Base-by-base conservation (phyloP, 2,888 invertebrate genomes). In the Salpingus planirostris region DNA sequence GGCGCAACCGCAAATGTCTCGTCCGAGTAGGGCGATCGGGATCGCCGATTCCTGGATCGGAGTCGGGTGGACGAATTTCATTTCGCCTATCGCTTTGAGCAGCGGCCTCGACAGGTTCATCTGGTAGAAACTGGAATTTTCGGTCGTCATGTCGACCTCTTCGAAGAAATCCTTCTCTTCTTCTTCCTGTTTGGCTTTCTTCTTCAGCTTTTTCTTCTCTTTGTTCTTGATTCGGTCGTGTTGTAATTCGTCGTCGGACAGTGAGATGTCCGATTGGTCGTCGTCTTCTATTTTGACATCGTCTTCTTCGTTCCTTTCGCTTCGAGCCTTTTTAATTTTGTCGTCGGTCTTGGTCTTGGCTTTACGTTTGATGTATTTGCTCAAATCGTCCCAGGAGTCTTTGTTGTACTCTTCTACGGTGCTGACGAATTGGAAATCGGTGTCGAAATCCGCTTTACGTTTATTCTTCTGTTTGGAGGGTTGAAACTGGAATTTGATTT, bases 1-100 rank as follows among this genome's bases (percentile, higher is more conserved):
- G 14, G 98, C 97, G 70, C 97, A 98, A 6, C 95, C 98, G 67
- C 96, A 97, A 47, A 98, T 80, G 64, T 98, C 98, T 50, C 87
- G 78, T 10, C 96, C 80, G 47, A 89, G 68, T 34, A 98, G 67
- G 2, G 92, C 96, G 6, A 95, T 75, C 1, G 98, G 97, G 59
- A 98, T 89, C 0, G 95, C 91, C 0, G 92, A 84, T 1, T 90
- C 78, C 65, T 98, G 98, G 54, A 98, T 96, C 0, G 96, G 96
- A 1, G 98, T 98, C 1, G 98, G 97, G 57, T 89, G 86, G 3
- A 85, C 78, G 64, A 86, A 97, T 47, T 89, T 90, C 64, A 96
- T 73, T 2, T 81, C 73, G 1, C 82, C 80, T 23, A 97, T 82
- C 0, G 96, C 88, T 61, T 95, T 92, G 56, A 97, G 70, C 15